These are phyloP conservation scores for Dermochelys coriacea DNA, from an alignment of 2,797 vertebrate genomes.

Conservation along the genomic window DNA sequence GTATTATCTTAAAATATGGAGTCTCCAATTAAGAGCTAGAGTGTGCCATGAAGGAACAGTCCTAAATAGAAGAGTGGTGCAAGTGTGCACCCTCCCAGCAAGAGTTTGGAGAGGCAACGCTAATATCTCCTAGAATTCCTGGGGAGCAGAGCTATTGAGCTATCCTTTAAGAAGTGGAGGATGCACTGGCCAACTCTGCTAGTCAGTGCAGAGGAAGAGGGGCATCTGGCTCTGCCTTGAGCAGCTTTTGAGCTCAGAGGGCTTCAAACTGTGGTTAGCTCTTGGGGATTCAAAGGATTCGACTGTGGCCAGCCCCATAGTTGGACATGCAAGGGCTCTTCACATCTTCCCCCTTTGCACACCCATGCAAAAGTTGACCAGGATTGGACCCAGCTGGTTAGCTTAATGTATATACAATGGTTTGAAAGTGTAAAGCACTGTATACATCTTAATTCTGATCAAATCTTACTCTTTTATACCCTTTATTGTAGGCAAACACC, in stretches of 20 bases:
- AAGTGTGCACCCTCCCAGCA: neutral
- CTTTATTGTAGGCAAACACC: neutral
- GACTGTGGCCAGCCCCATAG: neutral
- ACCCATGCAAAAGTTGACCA: neutral
- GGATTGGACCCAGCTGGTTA: neutral
- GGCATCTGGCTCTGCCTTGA: no score
- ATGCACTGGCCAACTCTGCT: neutral
- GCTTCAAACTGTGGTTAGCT: neutral
- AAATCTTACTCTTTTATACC: neutral
- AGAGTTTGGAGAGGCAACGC: neutral
- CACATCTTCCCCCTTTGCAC: neutral
- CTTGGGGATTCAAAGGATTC: neutral
- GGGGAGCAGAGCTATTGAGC: neutral
- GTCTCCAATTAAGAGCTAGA: neutral
- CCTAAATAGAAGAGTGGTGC: neutral
- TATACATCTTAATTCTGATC: neutral
- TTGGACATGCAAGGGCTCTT: neutral
- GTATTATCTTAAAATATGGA: neutral
- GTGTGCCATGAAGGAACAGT: neutral
- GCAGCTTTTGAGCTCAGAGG: no score
- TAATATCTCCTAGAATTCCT: neutral
- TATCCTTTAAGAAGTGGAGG: neutral
- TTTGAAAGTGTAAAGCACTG: neutral
- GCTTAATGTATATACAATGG: neutral
- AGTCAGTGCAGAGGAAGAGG: neutral